Conservation (phyloP, 2,113 vertebrate genomes). For the Mola mola region DNA sequence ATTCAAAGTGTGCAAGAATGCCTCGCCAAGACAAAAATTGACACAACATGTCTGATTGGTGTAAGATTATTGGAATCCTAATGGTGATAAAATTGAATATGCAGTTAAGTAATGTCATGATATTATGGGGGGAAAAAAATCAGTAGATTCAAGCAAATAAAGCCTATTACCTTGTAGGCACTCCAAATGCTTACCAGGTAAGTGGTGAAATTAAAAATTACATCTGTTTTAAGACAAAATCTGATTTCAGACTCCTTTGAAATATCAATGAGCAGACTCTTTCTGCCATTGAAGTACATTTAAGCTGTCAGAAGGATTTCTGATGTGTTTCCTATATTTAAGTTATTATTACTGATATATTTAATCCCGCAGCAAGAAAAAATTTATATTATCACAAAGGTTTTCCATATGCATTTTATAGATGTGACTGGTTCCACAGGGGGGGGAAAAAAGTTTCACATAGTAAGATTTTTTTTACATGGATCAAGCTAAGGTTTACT, state of each 20-base stretch:
- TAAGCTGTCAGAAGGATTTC: constrained; percentile 85
- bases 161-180: constrained; percentile 45
- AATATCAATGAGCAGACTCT: constrained; percentile 51
- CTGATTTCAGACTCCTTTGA: constrained; percentile 66
- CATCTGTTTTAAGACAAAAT: constrained; percentile 74
- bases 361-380: constrained; percentile 94
- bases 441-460: constrained; percentile 88
- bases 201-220: constrained; percentile 72
- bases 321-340: constrained; percentile 92
- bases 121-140: constrained; percentile 33
- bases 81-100: constrained; percentile 22
- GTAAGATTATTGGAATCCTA: too few relatives aligned
- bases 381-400: constrained; percentile 91
- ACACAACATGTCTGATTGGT: too few relatives aligned
- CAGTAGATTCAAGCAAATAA: too few relatives aligned
- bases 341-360: constrained; percentile 96
- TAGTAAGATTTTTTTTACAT: constrained; percentile 96
- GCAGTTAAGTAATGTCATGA: constrained; percentile 45
- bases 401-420: constrained; percentile 97
- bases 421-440: constrained; percentile 87
- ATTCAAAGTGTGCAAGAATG: too few relatives aligned
- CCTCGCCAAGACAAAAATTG: too few relatives aligned
- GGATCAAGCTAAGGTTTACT: constrained; percentile 99
- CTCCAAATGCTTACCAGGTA: constrained; percentile 69
- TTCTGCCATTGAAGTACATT: constrained; percentile 77